Evolutionary conservation across 2,888 invertebrate genomes (phyloP), one percentile per base, ranked within the genome.

Genomic region (Toxonevra muliebris): DNA sequence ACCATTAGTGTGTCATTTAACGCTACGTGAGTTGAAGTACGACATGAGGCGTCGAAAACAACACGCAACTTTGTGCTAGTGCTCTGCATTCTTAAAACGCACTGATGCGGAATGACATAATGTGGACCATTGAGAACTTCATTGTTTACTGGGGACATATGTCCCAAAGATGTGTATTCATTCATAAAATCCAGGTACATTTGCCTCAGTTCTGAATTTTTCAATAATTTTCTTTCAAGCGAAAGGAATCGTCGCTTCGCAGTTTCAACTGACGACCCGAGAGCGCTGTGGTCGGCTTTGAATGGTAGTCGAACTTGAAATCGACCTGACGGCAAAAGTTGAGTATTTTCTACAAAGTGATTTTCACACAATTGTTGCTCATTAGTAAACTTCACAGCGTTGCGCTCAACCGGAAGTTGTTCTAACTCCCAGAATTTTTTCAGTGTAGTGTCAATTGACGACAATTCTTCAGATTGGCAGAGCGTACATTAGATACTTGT

Each of bases 131-230:
- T 43, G 0, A 48, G 42, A 11, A 66, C 63, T 60, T 53, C 10
- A 53, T 69, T 66, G 19, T 62, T 54, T 1, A 48, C 53, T 45
- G 63, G 42, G 4, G 59, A 59, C 69, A 71, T 72, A 40, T 74
- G 72, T 1, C 66, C 69, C 53, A 72, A 61, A 9, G 17, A 12
- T 30, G 65, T 15, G 43, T 70, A 73, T 20, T 73, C 70, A 19
- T 64, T 68, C 68, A 74, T 71, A 48, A 72, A 72, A 1, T 61
- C 50, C 53, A 65, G 59, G 41, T 68, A 71, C 54, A 69, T 67
- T 13, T 52, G 41, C 50, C 52, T 63, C n/a, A 70, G 57, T 19
- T 67, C 50, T 42, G 41, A 53, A 61, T 66, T 45, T 62, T 71
- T 72, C 48, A 52, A 59, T 1, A 69, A n/a, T 8, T 58, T 64